Percentiles rank a stretch among this genome's conserved stretches.
These are phyloP conservation scores for Ailurus styani DNA, from an alignment of 2,113 vertebrate genomes.

Conservation along the genomic window DNA sequence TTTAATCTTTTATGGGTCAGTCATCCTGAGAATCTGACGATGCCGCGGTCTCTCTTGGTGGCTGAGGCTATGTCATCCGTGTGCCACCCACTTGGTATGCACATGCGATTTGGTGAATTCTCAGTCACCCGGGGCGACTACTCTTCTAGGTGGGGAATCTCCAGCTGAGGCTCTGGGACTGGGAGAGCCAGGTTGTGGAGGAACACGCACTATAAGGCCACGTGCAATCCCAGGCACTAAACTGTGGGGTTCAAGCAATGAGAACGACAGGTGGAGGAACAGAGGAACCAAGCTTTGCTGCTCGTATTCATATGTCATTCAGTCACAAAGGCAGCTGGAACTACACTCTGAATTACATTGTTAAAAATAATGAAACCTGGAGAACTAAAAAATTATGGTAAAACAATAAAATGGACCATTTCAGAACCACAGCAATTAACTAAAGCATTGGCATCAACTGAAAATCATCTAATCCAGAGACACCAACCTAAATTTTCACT, in stretches of 20 bases:
- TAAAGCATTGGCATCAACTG: not conserved
- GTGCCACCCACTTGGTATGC: not conserved
- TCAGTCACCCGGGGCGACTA: too few relatives aligned
- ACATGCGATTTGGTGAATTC: not conserved
- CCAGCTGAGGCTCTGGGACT: not conserved
- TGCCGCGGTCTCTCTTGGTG: not conserved
- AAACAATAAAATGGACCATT: not conserved
- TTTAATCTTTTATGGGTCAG: not conserved
- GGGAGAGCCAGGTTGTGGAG: not conserved
- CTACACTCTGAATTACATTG: not conserved
- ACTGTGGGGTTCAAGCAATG: too few relatives aligned
- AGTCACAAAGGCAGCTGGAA: not conserved
- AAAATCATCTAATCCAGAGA: not conserved
- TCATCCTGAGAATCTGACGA: not conserved
- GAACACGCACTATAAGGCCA: too few relatives aligned
- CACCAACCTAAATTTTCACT: not conserved
- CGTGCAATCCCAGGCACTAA: rapidly evolving
- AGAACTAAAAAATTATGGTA: not conserved
- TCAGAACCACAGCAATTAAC: not conserved
- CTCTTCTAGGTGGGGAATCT: not conserved
- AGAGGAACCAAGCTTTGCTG: not conserved
- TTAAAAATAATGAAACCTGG: not conserved
- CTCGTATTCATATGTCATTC: not conserved
- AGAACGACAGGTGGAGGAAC: not conserved
- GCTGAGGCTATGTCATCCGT: rapidly evolving